Conservation (phyloP, 2,797 vertebrate genomes). For the Thripadectes ignobilis region DNA sequence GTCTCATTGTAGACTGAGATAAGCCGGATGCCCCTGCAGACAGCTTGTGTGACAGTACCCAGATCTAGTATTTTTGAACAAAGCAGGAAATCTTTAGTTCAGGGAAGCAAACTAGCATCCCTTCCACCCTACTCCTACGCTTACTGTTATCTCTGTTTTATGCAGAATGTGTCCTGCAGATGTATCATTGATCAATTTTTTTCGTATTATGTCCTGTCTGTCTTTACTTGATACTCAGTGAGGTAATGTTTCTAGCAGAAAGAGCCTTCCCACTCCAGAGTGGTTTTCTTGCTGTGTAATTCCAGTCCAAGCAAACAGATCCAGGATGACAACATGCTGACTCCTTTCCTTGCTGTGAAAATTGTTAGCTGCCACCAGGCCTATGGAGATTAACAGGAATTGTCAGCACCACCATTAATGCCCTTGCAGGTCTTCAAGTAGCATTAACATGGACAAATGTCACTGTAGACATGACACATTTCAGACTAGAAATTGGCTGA, state of each 20-base stretch:
- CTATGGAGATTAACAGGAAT: constrained; percentile 11
- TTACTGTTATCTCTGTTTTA: not conserved
- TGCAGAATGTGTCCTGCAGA: not conserved
- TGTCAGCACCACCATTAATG: constrained; percentile 30
- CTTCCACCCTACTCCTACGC: not conserved
- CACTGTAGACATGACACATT: constrained; percentile 4
- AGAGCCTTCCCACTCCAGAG: not conserved
- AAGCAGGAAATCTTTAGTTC: not conserved
- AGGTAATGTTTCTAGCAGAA: not conserved
- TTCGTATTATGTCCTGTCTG: not conserved
- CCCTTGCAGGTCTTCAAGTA: constrained; percentile 12
- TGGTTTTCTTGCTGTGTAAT: constrained; percentile 6
- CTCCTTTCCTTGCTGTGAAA: constrained; percentile 3
- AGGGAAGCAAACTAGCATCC: not conserved
- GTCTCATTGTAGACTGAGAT: not conserved
- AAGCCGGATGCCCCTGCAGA: not conserved
- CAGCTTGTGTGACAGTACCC: not conserved
- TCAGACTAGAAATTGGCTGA: not conserved
- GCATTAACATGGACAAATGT: constrained; percentile 14
- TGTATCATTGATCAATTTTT: not conserved
- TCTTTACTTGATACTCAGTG: not conserved
- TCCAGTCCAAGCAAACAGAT: not conserved
- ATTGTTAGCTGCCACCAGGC: constrained; percentile 35
- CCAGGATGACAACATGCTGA: constrained; percentile 36
- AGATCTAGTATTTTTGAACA: not conserved